These are phyloP conservation scores for Gadus chalcogrammus DNA, from an alignment of 2,113 vertebrate species.

Conservation along the genomic window DNA sequence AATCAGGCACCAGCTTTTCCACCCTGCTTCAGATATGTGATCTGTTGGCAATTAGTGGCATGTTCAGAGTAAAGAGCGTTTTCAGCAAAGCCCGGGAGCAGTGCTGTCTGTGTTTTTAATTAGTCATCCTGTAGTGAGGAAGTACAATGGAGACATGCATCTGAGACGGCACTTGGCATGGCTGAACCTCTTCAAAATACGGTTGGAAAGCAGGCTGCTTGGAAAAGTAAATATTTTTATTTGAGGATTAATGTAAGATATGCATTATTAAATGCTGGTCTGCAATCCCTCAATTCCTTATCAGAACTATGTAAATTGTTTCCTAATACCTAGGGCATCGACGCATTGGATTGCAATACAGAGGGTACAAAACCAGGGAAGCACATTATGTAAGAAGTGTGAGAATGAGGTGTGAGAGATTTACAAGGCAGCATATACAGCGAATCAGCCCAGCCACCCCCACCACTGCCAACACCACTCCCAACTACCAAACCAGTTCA, in stretches of 20 bases:
- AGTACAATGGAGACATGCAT: slow-evolving; percentile 17
- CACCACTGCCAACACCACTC: no score
- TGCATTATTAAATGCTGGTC: background rate
- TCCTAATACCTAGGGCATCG: background rate
- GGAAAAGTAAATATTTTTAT: background rate
- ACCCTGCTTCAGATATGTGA: slow-evolving; percentile 20
- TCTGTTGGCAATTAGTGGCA: slow-evolving; percentile 35
- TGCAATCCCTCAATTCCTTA: background rate
- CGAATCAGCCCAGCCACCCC: no score
- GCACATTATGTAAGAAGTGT: background rate
- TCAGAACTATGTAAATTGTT: background rate
- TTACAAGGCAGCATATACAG: no score
- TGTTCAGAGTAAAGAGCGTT: slow-evolving; percentile 17
- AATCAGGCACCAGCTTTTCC: background rate
- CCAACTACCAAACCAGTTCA: no score
- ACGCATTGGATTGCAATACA: no score
- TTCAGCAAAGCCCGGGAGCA: slow-evolving; percentile 30
- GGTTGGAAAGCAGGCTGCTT: background rate
- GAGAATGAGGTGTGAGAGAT: background rate
- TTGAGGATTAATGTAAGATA: background rate
- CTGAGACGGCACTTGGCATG: slow-evolving; percentile 13
- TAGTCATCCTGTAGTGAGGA: slow-evolving; percentile 21
- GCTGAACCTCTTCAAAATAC: slow-evolving; percentile 3
- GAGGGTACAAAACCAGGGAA: background rate
- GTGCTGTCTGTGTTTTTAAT: slow-evolving; percentile 33